Percentiles rank a stretch among this genome's conserved stretches.
Conservation (phyloP, 2,113 vertebrate species). For the Ptilorrhoa leucosticta region DNA sequence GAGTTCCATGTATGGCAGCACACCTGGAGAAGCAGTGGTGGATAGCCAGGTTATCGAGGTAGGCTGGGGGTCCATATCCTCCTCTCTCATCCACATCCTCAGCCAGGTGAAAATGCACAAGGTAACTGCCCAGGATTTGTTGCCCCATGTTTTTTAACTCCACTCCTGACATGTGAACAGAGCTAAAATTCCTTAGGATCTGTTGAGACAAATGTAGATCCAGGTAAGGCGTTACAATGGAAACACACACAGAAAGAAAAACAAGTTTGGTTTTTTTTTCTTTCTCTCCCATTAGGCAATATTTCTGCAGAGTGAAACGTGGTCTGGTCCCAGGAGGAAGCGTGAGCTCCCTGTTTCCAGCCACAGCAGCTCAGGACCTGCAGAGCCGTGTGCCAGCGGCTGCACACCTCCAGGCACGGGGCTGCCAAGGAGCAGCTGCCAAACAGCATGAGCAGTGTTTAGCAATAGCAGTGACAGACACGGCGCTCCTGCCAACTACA, state of each 20-base stretch:
- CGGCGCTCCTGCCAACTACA: background rate
- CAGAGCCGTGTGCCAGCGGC: background rate
- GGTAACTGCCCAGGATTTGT: constrained; percentile 32
- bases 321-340: background rate
- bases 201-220: constrained; percentile 26
- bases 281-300: background rate
- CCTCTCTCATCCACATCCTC: constrained; percentile 41
- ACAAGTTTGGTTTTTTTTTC: background rate
- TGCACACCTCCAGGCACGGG: rapidly evolving
- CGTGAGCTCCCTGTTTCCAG: background rate
- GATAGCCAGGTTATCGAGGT: constrained; percentile 15
- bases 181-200: constrained; percentile 57
- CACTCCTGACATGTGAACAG: constrained; percentile 39
- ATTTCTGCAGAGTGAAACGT: background rate
- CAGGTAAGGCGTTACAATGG: background rate
- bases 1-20: constrained; percentile 43
- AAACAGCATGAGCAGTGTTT: background rate
- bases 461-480: background rate
- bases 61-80: background rate
- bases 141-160: constrained; percentile 29
- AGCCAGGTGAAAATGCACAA: constrained; percentile 32
- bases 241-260: background rate
- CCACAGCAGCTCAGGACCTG: background rate
- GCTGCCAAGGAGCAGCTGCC: background rate
- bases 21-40: constrained; percentile 64